These are phyloP conservation scores for Rhopilema esculentum DNA, from an alignment of 30 jellyfish, hydroid and myxozoan species.

Conservation along the genomic window DNA sequence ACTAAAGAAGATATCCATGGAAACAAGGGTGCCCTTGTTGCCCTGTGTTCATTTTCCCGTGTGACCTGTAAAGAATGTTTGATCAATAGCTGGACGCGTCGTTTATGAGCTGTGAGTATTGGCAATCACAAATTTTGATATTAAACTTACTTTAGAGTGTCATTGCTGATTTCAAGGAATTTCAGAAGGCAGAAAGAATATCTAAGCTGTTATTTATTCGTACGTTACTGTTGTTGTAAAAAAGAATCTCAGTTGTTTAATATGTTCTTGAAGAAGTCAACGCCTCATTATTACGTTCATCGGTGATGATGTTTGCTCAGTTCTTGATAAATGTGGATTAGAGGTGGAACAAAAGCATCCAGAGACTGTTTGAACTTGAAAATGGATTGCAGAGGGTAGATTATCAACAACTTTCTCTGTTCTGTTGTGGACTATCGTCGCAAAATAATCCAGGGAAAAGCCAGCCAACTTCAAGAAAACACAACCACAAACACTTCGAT, in stretches of 20 bases:
- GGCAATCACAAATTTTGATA: not conserved
- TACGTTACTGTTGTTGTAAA: not conserved
- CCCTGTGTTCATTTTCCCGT: conserved; percentile 69
- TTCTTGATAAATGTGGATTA: conserved; percentile 34
- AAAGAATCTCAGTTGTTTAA: conserved; percentile 10
- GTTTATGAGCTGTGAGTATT: conserved; percentile 23
- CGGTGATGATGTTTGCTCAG: conserved; percentile 37
- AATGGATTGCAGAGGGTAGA: conserved; percentile 27
- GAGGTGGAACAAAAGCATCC: conserved; percentile 37
- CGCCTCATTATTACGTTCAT: conserved; percentile 39
- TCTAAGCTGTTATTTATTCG: not conserved
- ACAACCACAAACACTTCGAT: not conserved
- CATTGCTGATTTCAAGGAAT: not conserved
- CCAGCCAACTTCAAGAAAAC: not conserved
- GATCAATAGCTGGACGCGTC: conserved; percentile 76
- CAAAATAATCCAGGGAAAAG: not conserved
- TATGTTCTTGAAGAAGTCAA: conserved; percentile 21
- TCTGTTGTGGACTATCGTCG: not conserved
- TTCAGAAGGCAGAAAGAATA: not conserved
- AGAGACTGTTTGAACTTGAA: conserved; percentile 9
- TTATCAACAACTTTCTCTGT: not conserved
- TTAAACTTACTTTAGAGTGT: not conserved
- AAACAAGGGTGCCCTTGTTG: conserved; percentile 33
- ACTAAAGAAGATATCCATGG: conserved; percentile 32
- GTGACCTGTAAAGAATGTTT: conserved; percentile 77